A percentile compares a stretch with the other conserved stretches of the same genome.
Evolutionary conservation across 1,140 invertebrate genomes (phyloP).

Genomic region (Asobara japonica): DNA sequence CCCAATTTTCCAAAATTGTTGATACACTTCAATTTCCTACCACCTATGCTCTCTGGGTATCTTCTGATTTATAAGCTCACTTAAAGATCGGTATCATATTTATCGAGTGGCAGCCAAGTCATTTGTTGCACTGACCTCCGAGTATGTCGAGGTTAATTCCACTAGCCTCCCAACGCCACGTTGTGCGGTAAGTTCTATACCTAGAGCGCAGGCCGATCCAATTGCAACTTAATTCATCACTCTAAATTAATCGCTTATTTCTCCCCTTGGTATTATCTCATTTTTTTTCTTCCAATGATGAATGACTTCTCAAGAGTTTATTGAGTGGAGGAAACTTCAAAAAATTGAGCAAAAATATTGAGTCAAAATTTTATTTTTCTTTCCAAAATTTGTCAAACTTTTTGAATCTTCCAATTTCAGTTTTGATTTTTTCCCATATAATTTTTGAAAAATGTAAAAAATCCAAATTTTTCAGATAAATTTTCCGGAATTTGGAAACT

Average conservation of each 20-base stretch:
- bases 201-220: constrained; percentile 17
- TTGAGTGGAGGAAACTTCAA: neutral
- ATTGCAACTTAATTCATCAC: constrained; percentile 12
- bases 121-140: constrained; percentile 28
- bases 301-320: neutral
- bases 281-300: neutral
- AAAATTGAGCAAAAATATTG: too few relatives aligned
- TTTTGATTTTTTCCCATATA: too few relatives aligned
- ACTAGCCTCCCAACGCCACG: constrained; percentile 12
- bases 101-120: constrained; percentile 29
- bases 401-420: too few relatives aligned
- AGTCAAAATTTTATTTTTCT: too few relatives aligned
- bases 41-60: neutral
- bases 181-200: neutral
- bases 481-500: too few relatives aligned
- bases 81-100: constrained; percentile 23
- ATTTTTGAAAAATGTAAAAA: too few relatives aligned
- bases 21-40: too few relatives aligned
- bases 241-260: constrained; percentile 11
- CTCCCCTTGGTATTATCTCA: neutral
- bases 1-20: too few relatives aligned
- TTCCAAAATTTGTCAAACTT: too few relatives aligned
- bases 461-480: too few relatives aligned
- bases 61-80: constrained; percentile 22
- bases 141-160: constrained; percentile 31